phyloP scores from a whole-genome alignment of 1,140 invertebrate species.

The Lepidurus apus region DNA sequence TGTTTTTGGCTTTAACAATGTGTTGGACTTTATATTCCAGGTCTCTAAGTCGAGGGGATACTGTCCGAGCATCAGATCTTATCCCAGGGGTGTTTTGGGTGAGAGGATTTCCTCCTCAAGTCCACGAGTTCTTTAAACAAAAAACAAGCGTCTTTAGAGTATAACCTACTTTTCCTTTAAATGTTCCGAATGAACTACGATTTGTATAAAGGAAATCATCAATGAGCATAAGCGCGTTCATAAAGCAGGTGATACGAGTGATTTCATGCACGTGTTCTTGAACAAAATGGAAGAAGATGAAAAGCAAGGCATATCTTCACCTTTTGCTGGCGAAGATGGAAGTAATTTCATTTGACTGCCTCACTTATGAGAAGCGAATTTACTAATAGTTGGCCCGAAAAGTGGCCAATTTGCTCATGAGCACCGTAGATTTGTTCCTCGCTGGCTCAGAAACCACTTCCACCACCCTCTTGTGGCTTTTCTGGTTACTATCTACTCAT shows the following conservation, averaged over 20 bases:
- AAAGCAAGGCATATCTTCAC: neutral
- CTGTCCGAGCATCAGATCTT: no score
- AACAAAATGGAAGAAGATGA: conserved; percentile 23
- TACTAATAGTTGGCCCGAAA: neutral
- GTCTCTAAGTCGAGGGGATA: no score
- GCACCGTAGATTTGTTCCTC: conserved; percentile 24
- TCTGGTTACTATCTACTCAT: conserved; percentile 24
- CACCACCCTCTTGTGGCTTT: neutral
- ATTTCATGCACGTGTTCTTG: conserved; percentile 33
- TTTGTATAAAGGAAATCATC: conserved; percentile 21
- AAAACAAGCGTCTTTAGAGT: no score
- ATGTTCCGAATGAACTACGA: no score
- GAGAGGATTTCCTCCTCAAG: no score
- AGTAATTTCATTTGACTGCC: neutral
- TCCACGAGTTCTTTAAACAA: no score
- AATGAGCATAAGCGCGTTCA: neutral
- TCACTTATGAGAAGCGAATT: neutral
- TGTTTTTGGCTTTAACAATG: no score
- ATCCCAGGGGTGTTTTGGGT: no score
- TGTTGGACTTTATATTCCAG: no score
- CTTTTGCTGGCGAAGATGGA: neutral
- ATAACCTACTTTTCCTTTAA: no score
- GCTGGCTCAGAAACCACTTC: conserved; percentile 31
- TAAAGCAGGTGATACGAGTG: neutral
- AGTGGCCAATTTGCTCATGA: conserved; percentile 8